Evolutionary conservation across 2,888 invertebrate species (phyloP).

Genomic region (Ormyrus thymus): DNA sequence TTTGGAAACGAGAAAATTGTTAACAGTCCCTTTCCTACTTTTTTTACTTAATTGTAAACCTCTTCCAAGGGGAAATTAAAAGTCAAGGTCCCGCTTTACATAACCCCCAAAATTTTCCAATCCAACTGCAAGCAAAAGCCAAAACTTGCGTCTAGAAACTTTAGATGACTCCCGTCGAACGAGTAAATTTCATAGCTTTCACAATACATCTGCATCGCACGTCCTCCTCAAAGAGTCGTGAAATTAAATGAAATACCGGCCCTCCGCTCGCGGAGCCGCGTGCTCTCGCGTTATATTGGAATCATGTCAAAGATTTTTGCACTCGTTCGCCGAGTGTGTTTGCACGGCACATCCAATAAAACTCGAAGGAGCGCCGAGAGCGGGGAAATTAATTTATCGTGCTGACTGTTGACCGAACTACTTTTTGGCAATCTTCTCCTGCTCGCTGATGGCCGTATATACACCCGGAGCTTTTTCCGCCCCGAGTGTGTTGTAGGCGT

Average conservation of each 20-base stretch:
- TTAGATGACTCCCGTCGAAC: slow-evolving; percentile 18
- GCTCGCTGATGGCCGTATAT: no score
- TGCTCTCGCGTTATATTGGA: slow-evolving; percentile 16
- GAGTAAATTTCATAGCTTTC: no score
- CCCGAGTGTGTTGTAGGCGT: not conserved
- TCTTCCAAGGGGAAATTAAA: no score
- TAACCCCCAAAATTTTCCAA: no score
- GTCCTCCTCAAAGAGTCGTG: not conserved
- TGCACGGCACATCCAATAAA: slow-evolving; percentile 17
- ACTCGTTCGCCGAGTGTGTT: slow-evolving; percentile 16
- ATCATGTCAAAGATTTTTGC: slow-evolving; percentile 41
- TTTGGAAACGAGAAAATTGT: not conserved
- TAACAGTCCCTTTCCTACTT: no score
- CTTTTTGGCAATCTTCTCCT: slow-evolving; percentile 44
- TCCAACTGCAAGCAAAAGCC: no score
- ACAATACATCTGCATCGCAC: no score
- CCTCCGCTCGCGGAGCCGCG: not conserved
- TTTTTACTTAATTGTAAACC: no score
- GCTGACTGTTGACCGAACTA: slow-evolving; percentile 34
- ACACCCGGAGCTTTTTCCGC: not conserved
- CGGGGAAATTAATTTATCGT: slow-evolving; percentile 45
- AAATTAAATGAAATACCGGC: slow-evolving; percentile 27
- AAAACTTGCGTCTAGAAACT: slow-evolving; percentile 25
- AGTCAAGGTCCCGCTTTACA: no score
- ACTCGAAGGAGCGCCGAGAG: not conserved